phyloP scores from a whole-genome alignment of 2,113 vertebrate species.

The Pristiophorus japonicus region DNA sequence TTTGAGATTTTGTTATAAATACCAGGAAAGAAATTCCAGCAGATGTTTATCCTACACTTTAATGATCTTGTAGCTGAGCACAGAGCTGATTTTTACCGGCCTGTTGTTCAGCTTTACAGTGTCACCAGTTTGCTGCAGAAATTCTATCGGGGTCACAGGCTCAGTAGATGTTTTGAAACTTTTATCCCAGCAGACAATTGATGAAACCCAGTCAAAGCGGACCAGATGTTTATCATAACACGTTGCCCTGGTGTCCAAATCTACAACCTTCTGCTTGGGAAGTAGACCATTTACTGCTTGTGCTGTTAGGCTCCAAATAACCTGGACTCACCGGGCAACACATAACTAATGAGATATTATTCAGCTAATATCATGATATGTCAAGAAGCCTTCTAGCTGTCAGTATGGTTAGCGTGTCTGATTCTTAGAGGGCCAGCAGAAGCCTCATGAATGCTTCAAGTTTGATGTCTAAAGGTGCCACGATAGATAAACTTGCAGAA shows the following conservation, averaged over 20 bases:
- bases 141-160: not conserved
- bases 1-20: not conserved
- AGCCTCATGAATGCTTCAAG: not conserved
- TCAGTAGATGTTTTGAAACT: not conserved
- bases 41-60: not conserved
- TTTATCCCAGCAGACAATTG: not conserved
- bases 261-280: not conserved
- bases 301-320: too few species aligned
- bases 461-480: too few species aligned
- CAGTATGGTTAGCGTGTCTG: not conserved
- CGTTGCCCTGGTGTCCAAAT: not conserved
- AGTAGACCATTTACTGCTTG: not conserved
- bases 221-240: conserved; percentile 1
- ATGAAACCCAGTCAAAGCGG: not conserved
- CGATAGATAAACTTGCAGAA: too few species aligned
- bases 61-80: not conserved
- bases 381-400: not conserved
- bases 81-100: not conserved
- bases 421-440: not conserved
- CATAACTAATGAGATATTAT: too few species aligned
- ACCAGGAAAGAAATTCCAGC: not conserved
- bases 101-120: not conserved
- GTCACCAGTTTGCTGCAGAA: not conserved
- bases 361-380: too few species aligned
- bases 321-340: too few species aligned